phyloP scores from a whole-genome alignment of 1,140 invertebrate species.

The Ruditapes philippinarum region DNA sequence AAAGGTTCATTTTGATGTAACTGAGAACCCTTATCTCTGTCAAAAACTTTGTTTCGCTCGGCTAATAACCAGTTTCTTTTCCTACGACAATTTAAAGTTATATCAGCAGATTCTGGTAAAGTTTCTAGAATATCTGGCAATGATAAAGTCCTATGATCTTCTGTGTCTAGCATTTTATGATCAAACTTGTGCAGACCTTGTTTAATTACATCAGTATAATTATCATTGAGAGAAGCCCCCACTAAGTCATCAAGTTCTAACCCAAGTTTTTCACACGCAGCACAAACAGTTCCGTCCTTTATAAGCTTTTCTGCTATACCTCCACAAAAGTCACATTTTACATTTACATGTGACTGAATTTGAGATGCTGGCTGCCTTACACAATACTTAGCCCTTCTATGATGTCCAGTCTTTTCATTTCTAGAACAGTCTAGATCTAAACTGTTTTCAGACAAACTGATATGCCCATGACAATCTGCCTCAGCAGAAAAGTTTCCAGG shows the following conservation, averaged over 20 bases:
- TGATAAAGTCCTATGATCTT: background rate
- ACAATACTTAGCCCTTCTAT: constrained; percentile 8
- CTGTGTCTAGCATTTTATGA: background rate
- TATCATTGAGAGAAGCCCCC: background rate
- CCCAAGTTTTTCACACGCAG: constrained; percentile 10
- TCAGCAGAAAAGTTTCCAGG: background rate
- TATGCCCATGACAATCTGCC: background rate
- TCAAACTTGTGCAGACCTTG: background rate
- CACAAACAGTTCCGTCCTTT: constrained; percentile 13
- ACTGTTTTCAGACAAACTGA: background rate
- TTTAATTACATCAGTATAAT: background rate
- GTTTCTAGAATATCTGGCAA: background rate
- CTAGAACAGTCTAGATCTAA: background rate
- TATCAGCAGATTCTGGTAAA: background rate
- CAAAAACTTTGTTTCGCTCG: background rate
- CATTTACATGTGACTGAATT: background rate
- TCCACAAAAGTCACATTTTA: constrained; percentile 39
- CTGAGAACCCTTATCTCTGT: background rate
- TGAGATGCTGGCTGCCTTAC: background rate
- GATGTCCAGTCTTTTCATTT: constrained; percentile 1
- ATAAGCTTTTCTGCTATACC: constrained; percentile 1
- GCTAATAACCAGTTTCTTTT: background rate
- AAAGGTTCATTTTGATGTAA: background rate
- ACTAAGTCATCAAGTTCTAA: constrained; percentile 27
- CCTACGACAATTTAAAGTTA: background rate